These are phyloP conservation scores for Peromyscus nudipes DNA, from an alignment of 2,797 vertebrate species.

Conservation along the genomic window DNA sequence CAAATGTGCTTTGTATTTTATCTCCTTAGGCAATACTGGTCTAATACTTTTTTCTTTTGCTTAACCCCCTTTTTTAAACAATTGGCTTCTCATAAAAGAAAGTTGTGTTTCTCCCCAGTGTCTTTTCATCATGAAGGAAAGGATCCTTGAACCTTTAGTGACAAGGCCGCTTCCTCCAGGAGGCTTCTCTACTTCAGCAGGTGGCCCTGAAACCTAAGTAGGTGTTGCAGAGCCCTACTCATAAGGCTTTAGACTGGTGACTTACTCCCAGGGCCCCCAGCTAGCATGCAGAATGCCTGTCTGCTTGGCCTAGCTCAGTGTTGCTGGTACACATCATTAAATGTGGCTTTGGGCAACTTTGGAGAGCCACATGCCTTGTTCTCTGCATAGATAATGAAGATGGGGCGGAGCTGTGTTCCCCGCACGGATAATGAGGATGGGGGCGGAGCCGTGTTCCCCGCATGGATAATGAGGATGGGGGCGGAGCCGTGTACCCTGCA, in stretches of 20 bases:
- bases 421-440: constrained; percentile 39
- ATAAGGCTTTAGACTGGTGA: background rate
- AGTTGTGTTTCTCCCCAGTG: background rate
- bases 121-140: constrained; percentile 7
- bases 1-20: background rate
- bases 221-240: background rate
- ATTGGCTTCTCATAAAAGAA: constrained; percentile 8
- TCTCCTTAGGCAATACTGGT: constrained; percentile 12
- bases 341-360: background rate
- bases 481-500: background rate
- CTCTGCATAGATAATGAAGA: constrained; percentile 40
- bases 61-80: constrained; percentile 21
- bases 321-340: background rate
- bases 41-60: background rate
- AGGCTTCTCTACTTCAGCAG: background rate
- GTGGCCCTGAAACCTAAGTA: background rate
- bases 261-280: background rate
- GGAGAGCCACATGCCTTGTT: background rate
- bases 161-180: background rate
- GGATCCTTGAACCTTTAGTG: background rate
- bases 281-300: constrained; percentile 4
- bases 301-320: constrained; percentile 45
- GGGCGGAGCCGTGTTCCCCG: background rate
- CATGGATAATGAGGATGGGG: constrained; percentile 42
- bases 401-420: background rate